These are phyloP conservation scores for Epizoanthus fatuus DNA, from an alignment of 92 coral and sea anemone species.

Conservation along the genomic window DNA sequence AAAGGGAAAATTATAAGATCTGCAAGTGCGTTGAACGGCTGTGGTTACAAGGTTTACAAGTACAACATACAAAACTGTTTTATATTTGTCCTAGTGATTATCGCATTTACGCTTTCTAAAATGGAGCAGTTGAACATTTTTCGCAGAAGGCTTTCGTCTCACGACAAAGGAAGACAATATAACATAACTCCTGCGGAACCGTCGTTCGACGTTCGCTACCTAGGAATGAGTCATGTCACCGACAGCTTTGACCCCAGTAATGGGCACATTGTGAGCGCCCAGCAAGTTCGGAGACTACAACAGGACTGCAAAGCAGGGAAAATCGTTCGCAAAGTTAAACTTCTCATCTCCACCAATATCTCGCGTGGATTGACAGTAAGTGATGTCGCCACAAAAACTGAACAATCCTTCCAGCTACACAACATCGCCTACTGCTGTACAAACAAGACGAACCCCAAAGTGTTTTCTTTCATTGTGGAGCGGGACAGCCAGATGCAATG, in stretches of 20 bases:
- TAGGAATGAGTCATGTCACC: slow-evolving; percentile 64
- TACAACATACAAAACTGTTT: neutral
- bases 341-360: slow-evolving; percentile 81
- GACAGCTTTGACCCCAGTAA: slow-evolving; percentile 61
- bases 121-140: slow-evolving; percentile 70
- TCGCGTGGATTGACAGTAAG: slow-evolving; percentile 82
- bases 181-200: slow-evolving; percentile 80
- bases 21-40: too few species aligned
- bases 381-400: slow-evolving; percentile 73
- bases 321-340: slow-evolving; percentile 69
- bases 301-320: slow-evolving; percentile 39
- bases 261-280: slow-evolving; percentile 48
- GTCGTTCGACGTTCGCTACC: slow-evolving; percentile 62
- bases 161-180: slow-evolving; percentile 69
- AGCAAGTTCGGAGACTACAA: slow-evolving; percentile 64
- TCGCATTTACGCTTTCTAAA: neutral
- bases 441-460: slow-evolving; percentile 68
- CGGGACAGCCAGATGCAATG: slow-evolving; percentile 82
- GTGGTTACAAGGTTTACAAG: neutral
- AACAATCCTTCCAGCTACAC: slow-evolving; percentile 76
- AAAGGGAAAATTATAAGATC: neutral
- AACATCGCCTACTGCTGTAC: slow-evolving; percentile 92
- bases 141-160: slow-evolving; percentile 72
- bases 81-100: neutral
- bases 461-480: slow-evolving; percentile 90